Evolutionary conservation across 1,140 invertebrate genomes (phyloP).

Genomic region (Diachasma alloeum): DNA sequence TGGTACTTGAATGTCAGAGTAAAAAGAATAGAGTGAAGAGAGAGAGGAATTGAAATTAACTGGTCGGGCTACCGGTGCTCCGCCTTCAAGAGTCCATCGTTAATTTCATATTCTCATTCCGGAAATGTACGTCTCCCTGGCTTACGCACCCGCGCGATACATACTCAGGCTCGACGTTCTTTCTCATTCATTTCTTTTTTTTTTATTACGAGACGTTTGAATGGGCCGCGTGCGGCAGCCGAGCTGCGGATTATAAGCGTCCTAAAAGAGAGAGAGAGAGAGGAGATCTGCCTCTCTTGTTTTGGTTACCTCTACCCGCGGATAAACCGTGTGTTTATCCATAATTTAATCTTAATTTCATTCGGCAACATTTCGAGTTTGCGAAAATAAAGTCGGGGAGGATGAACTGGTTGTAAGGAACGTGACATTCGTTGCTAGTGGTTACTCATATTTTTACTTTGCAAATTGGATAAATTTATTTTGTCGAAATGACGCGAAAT

Average conservation of each 20-base stretch:
- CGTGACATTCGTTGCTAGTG: constrained; percentile 43
- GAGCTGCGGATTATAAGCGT: background rate
- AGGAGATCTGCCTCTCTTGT: background rate
- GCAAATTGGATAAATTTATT: too few relatives aligned
- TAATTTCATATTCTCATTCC: constrained; percentile 30
- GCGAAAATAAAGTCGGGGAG: constrained; percentile 40
- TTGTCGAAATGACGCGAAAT: too few relatives aligned
- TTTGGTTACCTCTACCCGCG: constrained; percentile 27
- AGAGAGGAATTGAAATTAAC: constrained; percentile 21
- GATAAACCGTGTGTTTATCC: constrained; percentile 45
- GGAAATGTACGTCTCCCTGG: constrained; percentile 23
- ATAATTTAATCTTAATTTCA: constrained; percentile 60
- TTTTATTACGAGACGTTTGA: constrained; percentile 42
- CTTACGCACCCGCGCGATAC: constrained; percentile 4
- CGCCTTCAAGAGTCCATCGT: constrained; percentile 13
- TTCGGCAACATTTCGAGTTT: constrained; percentile 44
- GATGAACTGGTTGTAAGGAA: constrained; percentile 42
- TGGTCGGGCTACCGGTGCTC: constrained; percentile 21
- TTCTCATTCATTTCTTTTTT: background rate
- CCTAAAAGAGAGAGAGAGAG: background rate
- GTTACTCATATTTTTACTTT: too few relatives aligned
- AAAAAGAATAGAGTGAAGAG: background rate
- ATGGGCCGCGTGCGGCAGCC: constrained; percentile 42
- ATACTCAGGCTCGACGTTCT: background rate
- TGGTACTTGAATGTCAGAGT: background rate